Base-by-base conservation (phyloP, 2,888 invertebrate species). In the Therioaphis trifolii region DNA sequence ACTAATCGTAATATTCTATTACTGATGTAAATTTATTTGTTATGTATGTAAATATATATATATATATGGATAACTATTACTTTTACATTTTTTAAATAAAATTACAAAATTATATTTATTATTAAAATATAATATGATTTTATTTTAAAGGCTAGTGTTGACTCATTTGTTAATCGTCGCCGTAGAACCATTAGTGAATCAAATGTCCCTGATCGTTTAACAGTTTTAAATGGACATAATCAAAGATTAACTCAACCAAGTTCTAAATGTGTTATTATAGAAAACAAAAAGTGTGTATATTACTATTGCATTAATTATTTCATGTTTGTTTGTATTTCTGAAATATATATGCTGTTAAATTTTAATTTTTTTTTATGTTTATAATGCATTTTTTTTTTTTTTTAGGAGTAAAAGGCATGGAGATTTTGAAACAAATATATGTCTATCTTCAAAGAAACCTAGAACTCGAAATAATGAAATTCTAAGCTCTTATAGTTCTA, bases 391-490 rank as follows among this genome's bases (percentile, higher is more conserved):
- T 58, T 18, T 18, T 55, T 78, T 68, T 29, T 61, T 80, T 78
- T 15, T 27, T 71, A 80, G 79, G 58, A 71, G 5, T 21, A 58
- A 71, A 71, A 71, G 79, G 58, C 58, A 71, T 29, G 58, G 58
- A 43, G 79, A 80, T 80, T 78, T 68, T 27, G 78, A 9, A 68
- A 5, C 40, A 68, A 78, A 18, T 40, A 52, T 52, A 0, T 40
- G 24, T 58, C 69, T 71, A 46, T 21, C 29, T 4, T 71, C 58
- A 12, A 80, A 71, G 21, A 69, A 71, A 61, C 46, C 71, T 2
- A 71, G 43, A 29, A 80, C 79, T 71, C 55, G 71, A 15, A 80
- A 80, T 40, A 80, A 80, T 58, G 79, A 80, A 71, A 80, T 80
- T 58, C 58, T 80, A 43, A 80, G 79, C 4, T 80, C 79, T 2